Evolutionary conservation across 2,113 vertebrate genomes (phyloP).

Genomic region (Triplophysa siluroides): DNA sequence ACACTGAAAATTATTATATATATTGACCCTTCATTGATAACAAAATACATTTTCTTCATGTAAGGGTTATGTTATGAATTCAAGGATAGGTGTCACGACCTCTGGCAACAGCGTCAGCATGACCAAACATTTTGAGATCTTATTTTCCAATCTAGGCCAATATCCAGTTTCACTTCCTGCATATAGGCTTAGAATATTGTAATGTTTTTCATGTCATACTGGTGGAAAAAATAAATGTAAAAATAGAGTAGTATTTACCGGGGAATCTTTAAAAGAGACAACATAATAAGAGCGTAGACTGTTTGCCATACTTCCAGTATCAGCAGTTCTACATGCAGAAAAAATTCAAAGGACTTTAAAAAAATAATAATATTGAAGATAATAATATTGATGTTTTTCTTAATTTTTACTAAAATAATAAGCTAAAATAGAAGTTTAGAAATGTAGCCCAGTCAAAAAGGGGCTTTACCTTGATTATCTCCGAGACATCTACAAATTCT

Average conservation of each 20-base stretch:
- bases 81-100: not conserved
- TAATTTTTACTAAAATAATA: too few relatives aligned
- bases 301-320: too few relatives aligned
- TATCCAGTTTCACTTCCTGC: constrained; percentile 21
- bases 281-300: too few relatives aligned
- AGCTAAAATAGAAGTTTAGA: not conserved
- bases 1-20: too few relatives aligned
- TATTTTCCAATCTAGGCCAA: not conserved
- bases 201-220: not conserved
- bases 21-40: too few relatives aligned
- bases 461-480: not conserved
- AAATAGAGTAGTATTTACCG: not conserved
- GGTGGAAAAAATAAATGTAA: not conserved
- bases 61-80: not conserved
- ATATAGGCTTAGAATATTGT: not conserved
- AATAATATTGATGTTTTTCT: too few relatives aligned
- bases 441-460: not conserved
- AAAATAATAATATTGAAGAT: too few relatives aligned
- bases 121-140: not conserved
- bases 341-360: too few relatives aligned
- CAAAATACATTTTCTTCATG: too few relatives aligned
- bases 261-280: not conserved
- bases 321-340: too few relatives aligned
- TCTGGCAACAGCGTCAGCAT: not conserved
- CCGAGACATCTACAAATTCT: not conserved